phyloP scores from a whole-genome alignment of 2,888 invertebrate species.

The Pachymerium ferrugineum region DNA sequence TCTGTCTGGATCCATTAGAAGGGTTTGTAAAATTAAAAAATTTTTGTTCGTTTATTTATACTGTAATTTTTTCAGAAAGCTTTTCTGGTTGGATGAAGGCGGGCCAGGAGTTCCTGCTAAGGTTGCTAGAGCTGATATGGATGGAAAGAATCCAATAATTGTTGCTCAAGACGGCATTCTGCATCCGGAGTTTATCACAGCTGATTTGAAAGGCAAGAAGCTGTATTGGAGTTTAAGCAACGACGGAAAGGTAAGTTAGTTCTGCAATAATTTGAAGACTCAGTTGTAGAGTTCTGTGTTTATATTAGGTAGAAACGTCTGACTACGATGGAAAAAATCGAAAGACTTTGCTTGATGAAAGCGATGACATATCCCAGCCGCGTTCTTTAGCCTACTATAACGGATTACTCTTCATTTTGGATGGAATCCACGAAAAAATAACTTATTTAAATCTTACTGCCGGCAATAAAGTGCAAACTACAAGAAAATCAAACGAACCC shows the following conservation, averaged over 20 bases:
- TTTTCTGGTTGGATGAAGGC: slow-evolving; percentile 96
- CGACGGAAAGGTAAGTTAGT: slow-evolving; percentile 47
- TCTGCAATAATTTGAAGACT: neutral
- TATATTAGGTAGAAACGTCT: slow-evolving; percentile 43
- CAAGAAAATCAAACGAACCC: slow-evolving; percentile 70
- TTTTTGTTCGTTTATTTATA: neutral
- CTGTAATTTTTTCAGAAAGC: slow-evolving; percentile 54
- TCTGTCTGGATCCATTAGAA: slow-evolving; percentile 86
- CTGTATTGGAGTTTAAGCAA: slow-evolving; percentile 72
- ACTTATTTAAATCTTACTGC: slow-evolving; percentile 74
- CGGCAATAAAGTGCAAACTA: slow-evolving; percentile 66
- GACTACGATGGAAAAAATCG: slow-evolving; percentile 60
- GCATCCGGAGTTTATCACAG: slow-evolving; percentile 74
- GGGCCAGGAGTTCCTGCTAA: slow-evolving; percentile 82
- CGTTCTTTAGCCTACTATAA: slow-evolving; percentile 76
- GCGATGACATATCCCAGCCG: slow-evolving; percentile 67
- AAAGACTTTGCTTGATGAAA: slow-evolving; percentile 60
- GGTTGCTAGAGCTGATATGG: slow-evolving; percentile 75
- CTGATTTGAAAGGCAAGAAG: slow-evolving; percentile 68
- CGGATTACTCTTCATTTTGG: slow-evolving; percentile 75
- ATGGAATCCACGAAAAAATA: slow-evolving; percentile 82
- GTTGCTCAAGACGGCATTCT: slow-evolving; percentile 62
- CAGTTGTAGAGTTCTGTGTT: neutral
- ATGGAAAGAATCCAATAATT: slow-evolving; percentile 72
- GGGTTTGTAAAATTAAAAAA: slow-evolving; percentile 55